A percentile compares a stretch with the other conserved stretches of the same genome.
These are phyloP conservation scores for Calephelis nemesis DNA, from an alignment of 1,140 invertebrate species.

Conservation along the genomic window DNA sequence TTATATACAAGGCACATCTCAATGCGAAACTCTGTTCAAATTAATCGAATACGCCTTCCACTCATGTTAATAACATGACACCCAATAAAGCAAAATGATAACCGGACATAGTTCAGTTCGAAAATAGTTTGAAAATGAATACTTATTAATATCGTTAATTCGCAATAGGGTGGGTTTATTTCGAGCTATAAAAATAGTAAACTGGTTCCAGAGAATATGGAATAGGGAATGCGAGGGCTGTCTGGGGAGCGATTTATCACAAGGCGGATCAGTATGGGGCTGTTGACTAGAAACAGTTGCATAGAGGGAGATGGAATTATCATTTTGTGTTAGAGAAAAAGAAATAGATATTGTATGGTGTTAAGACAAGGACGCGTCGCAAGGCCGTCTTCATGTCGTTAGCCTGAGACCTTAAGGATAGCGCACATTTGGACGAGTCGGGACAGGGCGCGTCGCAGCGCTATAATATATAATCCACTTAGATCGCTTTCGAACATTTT, in stretches of 20 bases:
- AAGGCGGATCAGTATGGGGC: constrained; percentile 50
- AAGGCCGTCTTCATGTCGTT: constrained; percentile 62
- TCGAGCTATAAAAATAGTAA: constrained; percentile 63
- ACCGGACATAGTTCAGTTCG: constrained; percentile 30
- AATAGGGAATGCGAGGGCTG: constrained; percentile 55
- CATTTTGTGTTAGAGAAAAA: constrained; percentile 35
- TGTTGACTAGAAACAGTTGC: constrained; percentile 39
- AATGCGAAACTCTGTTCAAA: constrained; percentile 36
- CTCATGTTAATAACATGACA: constrained; percentile 57
- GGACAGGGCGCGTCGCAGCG: too few relatives aligned
- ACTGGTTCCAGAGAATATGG: constrained; percentile 50
- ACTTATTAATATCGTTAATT: constrained; percentile 59
- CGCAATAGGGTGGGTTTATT: constrained; percentile 47
- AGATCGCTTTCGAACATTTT: too few relatives aligned
- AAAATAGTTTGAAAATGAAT: constrained; percentile 43
- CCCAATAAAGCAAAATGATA: constrained; percentile 1
- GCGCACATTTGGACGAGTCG: too few relatives aligned
- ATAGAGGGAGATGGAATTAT: constrained; percentile 38
- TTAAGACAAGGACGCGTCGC: constrained; percentile 61
- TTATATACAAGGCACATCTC: constrained; percentile 51
- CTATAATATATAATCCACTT: too few relatives aligned
- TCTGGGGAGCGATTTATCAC: constrained; percentile 65
- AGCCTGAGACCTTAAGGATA: constrained; percentile 30
- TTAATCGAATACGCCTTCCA: constrained; percentile 44
- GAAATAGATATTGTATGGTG: constrained; percentile 29